Percentiles rank a stretch among this genome's conserved stretches.
These are phyloP conservation scores for Cydia amplana DNA, from an alignment of 1,140 invertebrate genomes.

Conservation along the genomic window DNA sequence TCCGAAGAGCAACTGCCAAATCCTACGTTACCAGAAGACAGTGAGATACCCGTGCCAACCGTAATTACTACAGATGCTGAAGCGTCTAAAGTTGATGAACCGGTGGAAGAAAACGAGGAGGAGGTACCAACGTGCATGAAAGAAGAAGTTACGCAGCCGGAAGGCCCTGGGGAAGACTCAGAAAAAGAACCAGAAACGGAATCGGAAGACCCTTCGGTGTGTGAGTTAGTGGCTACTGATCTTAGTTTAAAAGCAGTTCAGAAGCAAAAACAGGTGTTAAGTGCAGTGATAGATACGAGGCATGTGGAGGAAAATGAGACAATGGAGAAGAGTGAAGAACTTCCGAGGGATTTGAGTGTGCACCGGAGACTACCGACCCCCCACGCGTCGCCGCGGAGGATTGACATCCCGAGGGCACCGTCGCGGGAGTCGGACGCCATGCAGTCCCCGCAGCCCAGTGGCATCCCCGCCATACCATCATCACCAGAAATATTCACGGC, in stretches of 20 bases:
- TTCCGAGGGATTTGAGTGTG: conserved; percentile 81
- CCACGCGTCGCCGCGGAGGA: conserved; percentile 68
- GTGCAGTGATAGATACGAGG: conserved; percentile 58
- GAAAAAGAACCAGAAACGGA: conserved; percentile 44
- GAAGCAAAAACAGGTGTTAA: conserved; percentile 45
- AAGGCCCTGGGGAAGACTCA: conserved; percentile 39
- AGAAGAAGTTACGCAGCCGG: conserved; percentile 28
- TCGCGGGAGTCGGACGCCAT: conserved; percentile 83
- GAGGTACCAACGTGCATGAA: not conserved
- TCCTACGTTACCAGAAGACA: conserved; percentile 58
- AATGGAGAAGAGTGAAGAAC: conserved; percentile 74
- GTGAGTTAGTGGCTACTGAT: conserved; percentile 75
- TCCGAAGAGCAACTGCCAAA: conserved; percentile 47
- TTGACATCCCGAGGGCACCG: conserved; percentile 76
- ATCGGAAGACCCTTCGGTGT: conserved; percentile 10
- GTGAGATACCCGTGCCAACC: conserved; percentile 51
- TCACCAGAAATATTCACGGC: conserved; percentile 81
- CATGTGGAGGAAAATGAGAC: conserved; percentile 65
- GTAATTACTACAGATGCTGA: conserved; percentile 38
- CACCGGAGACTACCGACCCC: conserved; percentile 76
- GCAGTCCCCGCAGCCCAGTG: conserved; percentile 84
- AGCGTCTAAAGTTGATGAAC: not conserved
- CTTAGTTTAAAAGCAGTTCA: conserved; percentile 67
- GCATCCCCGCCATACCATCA: conserved; percentile 82
- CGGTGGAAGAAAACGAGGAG: not conserved